phyloP scores from a whole-genome alignment of 2,113 vertebrate species.

The Zosterops japonicus region DNA sequence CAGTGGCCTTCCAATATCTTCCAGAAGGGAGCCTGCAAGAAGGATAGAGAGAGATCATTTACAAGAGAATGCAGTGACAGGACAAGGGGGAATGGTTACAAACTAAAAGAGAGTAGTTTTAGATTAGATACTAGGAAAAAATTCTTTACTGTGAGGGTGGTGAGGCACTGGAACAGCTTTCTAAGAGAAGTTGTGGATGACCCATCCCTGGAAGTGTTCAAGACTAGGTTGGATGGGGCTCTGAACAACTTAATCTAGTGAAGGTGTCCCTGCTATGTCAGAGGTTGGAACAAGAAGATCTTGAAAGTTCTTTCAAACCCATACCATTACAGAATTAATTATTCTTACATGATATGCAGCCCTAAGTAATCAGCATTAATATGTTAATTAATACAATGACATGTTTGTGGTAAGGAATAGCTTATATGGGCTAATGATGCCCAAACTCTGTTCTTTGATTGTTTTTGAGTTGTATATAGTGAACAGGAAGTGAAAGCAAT shows the following conservation, averaged over 20 bases:
- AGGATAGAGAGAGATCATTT: neutral
- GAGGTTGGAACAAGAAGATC: neutral
- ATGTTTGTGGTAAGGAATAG: neutral
- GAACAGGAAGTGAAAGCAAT: conserved; percentile 46
- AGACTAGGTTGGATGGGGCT: neutral
- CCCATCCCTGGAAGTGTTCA: neutral
- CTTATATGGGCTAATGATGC: neutral
- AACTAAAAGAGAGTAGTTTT: neutral
- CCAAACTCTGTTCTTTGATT: neutral
- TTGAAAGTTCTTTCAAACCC: neutral
- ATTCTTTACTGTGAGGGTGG: neutral
- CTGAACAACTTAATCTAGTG: neutral
- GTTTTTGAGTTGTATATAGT: neutral
- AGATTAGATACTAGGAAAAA: neutral
- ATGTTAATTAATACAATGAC: neutral
- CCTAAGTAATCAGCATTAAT: neutral
- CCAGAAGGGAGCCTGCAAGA: neutral
- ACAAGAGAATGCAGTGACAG: neutral
- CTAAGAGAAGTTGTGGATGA: neutral
- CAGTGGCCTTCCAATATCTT: neutral
- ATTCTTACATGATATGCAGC: neutral
- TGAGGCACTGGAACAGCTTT: neutral
- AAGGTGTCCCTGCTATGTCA: neutral
- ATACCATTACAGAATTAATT: neutral
- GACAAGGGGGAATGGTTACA: neutral